A percentile compares a stretch with the other conserved stretches of the same genome.
Evolutionary conservation across 2,113 vertebrate genomes (phyloP).

Genomic region (Tetrax tetrax): DNA sequence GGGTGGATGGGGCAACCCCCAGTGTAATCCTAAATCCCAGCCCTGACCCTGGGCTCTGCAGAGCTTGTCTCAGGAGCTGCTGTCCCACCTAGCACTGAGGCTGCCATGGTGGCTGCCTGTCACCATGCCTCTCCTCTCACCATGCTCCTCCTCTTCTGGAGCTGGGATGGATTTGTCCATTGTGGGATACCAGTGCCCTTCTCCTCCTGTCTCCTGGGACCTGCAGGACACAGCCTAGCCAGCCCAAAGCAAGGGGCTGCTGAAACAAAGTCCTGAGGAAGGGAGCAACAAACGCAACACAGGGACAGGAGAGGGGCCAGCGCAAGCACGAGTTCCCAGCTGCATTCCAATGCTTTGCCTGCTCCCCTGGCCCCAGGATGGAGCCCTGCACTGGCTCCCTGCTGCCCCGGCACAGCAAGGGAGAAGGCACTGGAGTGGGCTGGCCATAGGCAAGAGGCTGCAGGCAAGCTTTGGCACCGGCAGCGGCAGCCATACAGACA

Average conservation of each 20-base stretch:
- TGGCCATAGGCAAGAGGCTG: neutral
- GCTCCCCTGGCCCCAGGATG: neutral
- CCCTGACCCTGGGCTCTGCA: neutral
- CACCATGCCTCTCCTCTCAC: neutral
- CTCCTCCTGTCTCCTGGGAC: neutral
- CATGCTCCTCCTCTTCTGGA: neutral
- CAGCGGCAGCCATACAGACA: neutral
- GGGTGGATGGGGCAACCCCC: neutral
- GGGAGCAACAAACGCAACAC: rapidly evolving
- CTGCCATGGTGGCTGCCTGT: neutral
- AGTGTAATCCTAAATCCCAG: neutral
- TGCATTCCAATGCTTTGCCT: neutral
- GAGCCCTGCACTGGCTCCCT: neutral
- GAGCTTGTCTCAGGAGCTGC: neutral
- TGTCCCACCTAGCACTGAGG: rapidly evolving
- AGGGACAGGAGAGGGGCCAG: neutral
- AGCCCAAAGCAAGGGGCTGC: neutral
- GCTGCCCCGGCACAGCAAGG: neutral
- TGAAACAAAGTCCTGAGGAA: neutral
- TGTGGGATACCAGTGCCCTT: neutral
- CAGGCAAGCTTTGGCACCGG: neutral
- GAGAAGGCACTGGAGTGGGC: rapidly evolving
- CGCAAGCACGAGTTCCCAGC: neutral
- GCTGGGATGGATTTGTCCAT: neutral
- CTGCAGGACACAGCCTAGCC: neutral